Base-by-base conservation (phyloP, 35 echinoderm and acorn worm species). In the Apostichopus japonicus region DNA sequence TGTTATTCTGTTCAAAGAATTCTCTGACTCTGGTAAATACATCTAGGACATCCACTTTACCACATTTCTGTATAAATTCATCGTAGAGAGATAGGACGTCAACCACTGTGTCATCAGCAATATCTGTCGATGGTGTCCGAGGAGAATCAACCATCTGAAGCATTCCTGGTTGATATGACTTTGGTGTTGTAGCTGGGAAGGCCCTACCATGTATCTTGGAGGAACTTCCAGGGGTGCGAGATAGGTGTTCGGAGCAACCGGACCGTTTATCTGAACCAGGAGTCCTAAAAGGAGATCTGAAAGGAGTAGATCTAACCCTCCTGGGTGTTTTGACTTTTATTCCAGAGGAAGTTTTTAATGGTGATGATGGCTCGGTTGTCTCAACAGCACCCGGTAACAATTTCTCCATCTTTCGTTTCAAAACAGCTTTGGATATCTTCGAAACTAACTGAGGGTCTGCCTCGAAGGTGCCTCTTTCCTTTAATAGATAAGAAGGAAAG, bases 11-110 rank as follows among this genome's bases (percentile, higher is more conserved):
- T 56, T 8, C 7, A 17, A 86, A 57, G 91, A 72, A 77, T 7
- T 55, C 72, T 54, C 90, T 87, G 0, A 96, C 95, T 87, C 79
- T 78, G 53, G 9, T 71, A 9, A 55, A 80, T 9, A 96, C 88
- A 72, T 96, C 95, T 14, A 93, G 13, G 17, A 93, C n/a, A 53
- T 96, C 95, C 56, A 96, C 88, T 92, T 91, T 94, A 19, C 86
- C 86, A 58, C 92, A 96, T 23, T 78, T 91, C 23, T 91, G 55
- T 13, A 93, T 58, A 73, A 96, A 94, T 6, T 81, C 79, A 51
- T 93, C 27, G 23, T 96, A 96, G 23, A 91, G 53, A 14, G 23
- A 72, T 52, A 89, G 56, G 16, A 96, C 55, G 10, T 57, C 81
- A n/a, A 58, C 21, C 19, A 84, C 17, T 0, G n/a, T 75, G 11